phyloP scores from a whole-genome alignment of 1,140 invertebrate species.

The Aculops lycopersici region DNA sequence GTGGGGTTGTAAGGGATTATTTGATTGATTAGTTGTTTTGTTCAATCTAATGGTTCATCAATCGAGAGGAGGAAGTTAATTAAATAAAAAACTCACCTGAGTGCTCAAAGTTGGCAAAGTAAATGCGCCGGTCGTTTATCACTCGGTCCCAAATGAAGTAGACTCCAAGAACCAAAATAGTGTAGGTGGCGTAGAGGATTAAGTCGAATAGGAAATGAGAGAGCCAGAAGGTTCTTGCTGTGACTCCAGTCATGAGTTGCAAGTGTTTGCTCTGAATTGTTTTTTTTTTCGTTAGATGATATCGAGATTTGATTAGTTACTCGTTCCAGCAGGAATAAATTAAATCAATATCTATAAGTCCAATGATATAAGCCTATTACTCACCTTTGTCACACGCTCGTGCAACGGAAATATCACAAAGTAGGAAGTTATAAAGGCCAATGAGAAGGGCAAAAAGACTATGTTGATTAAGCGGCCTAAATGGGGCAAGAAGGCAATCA shows the following conservation, averaged over 20 bases:
- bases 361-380: background rate
- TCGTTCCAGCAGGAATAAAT: too few relatives aligned
- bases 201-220: slow-evolving; percentile 9
- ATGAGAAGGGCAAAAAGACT: slow-evolving; percentile 9
- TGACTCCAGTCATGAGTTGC: slow-evolving; percentile 11
- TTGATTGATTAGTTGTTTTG: too few relatives aligned
- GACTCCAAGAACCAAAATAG: slow-evolving; percentile 7
- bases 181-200: slow-evolving; percentile 1
- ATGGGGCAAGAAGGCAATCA: slow-evolving; percentile 6
- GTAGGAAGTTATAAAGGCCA: slow-evolving; percentile 9
- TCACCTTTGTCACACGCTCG: slow-evolving; percentile 9
- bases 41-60: too few relatives aligned
- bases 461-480: slow-evolving; percentile 6
- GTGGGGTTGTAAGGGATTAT: too few relatives aligned
- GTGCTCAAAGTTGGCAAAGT: background rate
- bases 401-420: slow-evolving; percentile 10
- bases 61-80: too few relatives aligned
- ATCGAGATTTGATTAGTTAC: too few relatives aligned
- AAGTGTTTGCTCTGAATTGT: slow-evolving; percentile 8
- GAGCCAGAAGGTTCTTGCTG: slow-evolving; percentile 7
- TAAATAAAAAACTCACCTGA: too few relatives aligned
- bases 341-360: slow-evolving; percentile 1
- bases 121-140: background rate
- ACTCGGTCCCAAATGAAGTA: slow-evolving; percentile 1
- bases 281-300: too few relatives aligned